phyloP scores from a whole-genome alignment of 2,113 vertebrate species.

The Etheostoma cragini region DNA sequence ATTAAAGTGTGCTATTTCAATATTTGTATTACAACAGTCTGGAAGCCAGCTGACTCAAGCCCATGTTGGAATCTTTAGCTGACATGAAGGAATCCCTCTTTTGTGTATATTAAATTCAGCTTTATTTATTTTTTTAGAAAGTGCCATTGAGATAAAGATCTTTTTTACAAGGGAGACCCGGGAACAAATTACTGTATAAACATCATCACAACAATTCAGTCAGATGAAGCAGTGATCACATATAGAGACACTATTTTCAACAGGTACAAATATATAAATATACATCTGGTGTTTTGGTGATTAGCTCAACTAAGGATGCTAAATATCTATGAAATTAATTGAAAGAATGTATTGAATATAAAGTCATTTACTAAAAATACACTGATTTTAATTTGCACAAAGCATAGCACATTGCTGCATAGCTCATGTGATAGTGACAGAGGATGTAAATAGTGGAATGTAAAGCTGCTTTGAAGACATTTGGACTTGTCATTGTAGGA shows the following conservation, averaged over 20 bases:
- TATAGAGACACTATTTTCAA: background rate
- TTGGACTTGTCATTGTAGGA: background rate
- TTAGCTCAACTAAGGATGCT: background rate
- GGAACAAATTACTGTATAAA: background rate
- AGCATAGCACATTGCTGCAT: background rate
- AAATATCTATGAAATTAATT: background rate
- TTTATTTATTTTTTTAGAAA: background rate
- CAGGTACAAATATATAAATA: background rate
- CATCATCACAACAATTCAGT: background rate
- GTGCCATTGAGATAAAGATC: background rate
- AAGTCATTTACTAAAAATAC: background rate
- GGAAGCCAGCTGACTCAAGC: background rate
- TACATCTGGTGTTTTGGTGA: background rate
- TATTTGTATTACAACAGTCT: background rate
- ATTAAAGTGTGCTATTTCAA: background rate
- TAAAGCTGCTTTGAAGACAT: background rate
- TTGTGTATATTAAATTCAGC: background rate
- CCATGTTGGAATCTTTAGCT: background rate
- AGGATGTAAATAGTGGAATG: background rate
- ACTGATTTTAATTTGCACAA: background rate
- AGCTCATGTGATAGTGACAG: background rate
- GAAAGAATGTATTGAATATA: background rate
- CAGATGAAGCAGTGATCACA: background rate
- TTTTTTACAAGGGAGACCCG: background rate
- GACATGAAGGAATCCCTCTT: background rate